Base-by-base conservation (phyloP, 2,888 invertebrate species). In the Lasioglossum leucozonium region DNA sequence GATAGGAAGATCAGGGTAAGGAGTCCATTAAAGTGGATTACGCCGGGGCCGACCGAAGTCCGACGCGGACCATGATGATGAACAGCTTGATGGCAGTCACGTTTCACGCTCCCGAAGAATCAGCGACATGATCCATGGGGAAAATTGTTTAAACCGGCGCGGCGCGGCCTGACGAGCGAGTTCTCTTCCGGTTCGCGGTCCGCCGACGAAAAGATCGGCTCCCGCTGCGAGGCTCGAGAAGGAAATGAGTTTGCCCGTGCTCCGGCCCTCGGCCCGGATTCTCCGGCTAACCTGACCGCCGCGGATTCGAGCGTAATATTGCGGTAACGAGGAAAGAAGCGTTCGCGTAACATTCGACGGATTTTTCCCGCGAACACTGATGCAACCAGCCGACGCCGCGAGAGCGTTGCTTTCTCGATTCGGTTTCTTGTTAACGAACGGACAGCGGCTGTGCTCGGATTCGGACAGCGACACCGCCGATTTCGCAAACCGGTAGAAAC, bases 71-170 rank as follows among this genome's bases (percentile, higher is more conserved):
- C 77, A 72, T 83, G 85, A 72, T 83, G 85, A 87, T 80, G 82
- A 87, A 85, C 85, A 75, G 86, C 79, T 85, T 81, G 86, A 87
- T 65, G 80, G 77, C 69, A 75, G 87, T 86, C 87, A 87, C 87
- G 87, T 87, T 42, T 72, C 65, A 71, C 72, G 79, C 73, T 74
- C 80, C 47, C 75, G 85, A 72, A 77, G 72, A 85, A 78, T 75
- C 74, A 62, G 86, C 80, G 69, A 77, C 81, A 82, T 79, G 79
- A 85, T 85, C 58, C 55, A 67, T 40, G 55, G 1, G 77, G 51
- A 65, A 82, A 74, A 82, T 86, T 73, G 85, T 77, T 85, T 82
- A 51, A 79, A 82, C 69, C 58, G 71, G 65, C 42, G 30, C 5
- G 58, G 55, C 67, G 77, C n/a, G n/a, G n/a, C n/a, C n/a, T n/a